phyloP scores from a whole-genome alignment of 2,113 vertebrate genomes.

The Nerophis lumbriciformis region DNA sequence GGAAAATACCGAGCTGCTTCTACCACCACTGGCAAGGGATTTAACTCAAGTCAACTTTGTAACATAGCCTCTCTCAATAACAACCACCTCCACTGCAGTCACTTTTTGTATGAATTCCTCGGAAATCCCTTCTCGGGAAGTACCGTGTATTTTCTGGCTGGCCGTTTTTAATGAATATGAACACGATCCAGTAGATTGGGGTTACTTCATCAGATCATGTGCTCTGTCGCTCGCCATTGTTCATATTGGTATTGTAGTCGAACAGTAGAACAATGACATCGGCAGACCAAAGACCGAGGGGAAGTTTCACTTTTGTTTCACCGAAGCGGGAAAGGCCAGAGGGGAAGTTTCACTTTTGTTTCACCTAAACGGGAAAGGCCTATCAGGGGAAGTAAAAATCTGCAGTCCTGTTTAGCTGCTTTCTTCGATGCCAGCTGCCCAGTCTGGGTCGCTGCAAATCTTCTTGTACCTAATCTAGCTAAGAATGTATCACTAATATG shows the following conservation, averaged over 20 bases:
- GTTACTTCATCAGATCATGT: neutral
- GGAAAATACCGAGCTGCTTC: slow-evolving; percentile 36
- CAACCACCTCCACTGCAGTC: slow-evolving; percentile 55
- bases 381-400: slow-evolving; percentile 14
- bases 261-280: too few relatives aligned
- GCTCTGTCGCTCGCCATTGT: neutral
- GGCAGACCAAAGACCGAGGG: too few relatives aligned
- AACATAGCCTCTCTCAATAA: slow-evolving; percentile 66
- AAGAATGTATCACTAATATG: slow-evolving; percentile 34
- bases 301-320: too few relatives aligned
- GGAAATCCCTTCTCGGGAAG: slow-evolving; percentile 48
- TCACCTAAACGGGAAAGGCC: too few relatives aligned
- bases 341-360: too few relatives aligned
- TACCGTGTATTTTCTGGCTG: slow-evolving; percentile 4
- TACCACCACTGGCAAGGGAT: slow-evolving; percentile 35
- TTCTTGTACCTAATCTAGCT: slow-evolving; percentile 58
- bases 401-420: slow-evolving; percentile 35
- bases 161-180: slow-evolving; percentile 1
- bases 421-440: slow-evolving; percentile 33
- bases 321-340: too few relatives aligned
- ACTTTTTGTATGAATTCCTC: slow-evolving; percentile 44
- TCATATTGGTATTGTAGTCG: too few relatives aligned
- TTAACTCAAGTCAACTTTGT: slow-evolving; percentile 60
- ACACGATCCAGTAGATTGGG: slow-evolving; percentile 20
- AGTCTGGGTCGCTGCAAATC: slow-evolving; percentile 49